A percentile compares a stretch with the other conserved stretches of the same genome.
phyloP scores from a whole-genome alignment of 2,113 vertebrate genomes.

The Pseudorhombus dupliciocellatus region DNA sequence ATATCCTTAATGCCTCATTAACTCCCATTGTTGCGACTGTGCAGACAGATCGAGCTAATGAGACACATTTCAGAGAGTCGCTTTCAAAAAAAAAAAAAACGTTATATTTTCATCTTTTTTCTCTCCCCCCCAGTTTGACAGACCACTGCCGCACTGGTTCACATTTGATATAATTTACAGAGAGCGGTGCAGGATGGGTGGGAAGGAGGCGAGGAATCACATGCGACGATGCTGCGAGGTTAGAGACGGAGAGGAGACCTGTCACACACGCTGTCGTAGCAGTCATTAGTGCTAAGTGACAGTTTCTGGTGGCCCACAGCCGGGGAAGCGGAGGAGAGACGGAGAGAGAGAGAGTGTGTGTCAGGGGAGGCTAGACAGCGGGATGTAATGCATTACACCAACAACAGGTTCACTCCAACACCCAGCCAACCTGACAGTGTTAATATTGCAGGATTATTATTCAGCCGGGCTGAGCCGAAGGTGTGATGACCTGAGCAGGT shows the following conservation, averaged over 20 bases:
- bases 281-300: slow-evolving; percentile 80
- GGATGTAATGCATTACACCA: slow-evolving; percentile 66
- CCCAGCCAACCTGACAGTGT: slow-evolving; percentile 62
- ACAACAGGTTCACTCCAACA: slow-evolving; percentile 74
- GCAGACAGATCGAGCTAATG: slow-evolving; percentile 66
- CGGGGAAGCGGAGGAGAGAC: slow-evolving; percentile 25
- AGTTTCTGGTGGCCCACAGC: slow-evolving; percentile 67
- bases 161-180: slow-evolving; percentile 72
- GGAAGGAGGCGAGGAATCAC: slow-evolving; percentile 40
- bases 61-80: slow-evolving; percentile 61
- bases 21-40: slow-evolving; percentile 49
- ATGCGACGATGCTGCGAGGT: slow-evolving; percentile 47
- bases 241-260: slow-evolving; percentile 59
- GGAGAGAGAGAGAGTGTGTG: slow-evolving; percentile 32
- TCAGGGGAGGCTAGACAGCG: slow-evolving; percentile 47
- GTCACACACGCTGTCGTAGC: slow-evolving; percentile 63
- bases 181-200: slow-evolving; percentile 55
- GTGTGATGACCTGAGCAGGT: slow-evolving; percentile 76
- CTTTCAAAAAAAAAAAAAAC: slow-evolving; percentile 35
- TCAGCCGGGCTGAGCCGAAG: slow-evolving; percentile 67
- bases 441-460: slow-evolving; percentile 77
- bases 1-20: slow-evolving; percentile 69
- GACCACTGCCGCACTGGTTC: slow-evolving; percentile 40
- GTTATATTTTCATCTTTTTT: neutral
- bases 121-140: slow-evolving; percentile 53